Evolutionary conservation across 1,140 invertebrate genomes (phyloP).

Genomic region (Trissolcus basalis): DNA sequence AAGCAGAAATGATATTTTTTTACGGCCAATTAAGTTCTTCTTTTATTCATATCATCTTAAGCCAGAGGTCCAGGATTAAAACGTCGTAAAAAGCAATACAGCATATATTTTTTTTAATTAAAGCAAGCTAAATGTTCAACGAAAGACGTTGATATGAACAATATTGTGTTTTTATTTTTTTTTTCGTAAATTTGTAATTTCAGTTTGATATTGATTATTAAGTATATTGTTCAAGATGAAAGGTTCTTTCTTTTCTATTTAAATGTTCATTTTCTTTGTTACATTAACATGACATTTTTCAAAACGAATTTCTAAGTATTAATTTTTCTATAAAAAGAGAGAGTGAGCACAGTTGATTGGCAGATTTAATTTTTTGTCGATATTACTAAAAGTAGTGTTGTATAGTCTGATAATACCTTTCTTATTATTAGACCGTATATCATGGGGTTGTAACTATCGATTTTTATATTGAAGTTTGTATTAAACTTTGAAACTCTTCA

Average conservation of each 20-base stretch:
- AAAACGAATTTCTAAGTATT: conserved; percentile 1
- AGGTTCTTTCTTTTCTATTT: too few species aligned
- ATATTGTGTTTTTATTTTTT: too few species aligned
- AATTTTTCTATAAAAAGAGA: conserved; percentile 47
- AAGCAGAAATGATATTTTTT: conserved; percentile 10
- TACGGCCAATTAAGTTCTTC: conserved; percentile 6
- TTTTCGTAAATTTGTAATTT: too few species aligned
- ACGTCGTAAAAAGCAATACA: too few species aligned
- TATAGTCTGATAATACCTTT: conserved; percentile 37
- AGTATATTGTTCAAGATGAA: too few species aligned
- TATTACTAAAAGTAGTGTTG: conserved; percentile 44
- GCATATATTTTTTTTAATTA: too few species aligned
- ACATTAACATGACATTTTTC: neutral
- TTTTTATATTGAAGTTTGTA: conserved; percentile 29
- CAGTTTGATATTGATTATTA: too few species aligned
- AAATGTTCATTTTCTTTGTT: neutral
- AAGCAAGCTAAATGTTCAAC: too few species aligned
- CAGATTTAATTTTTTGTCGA: conserved; percentile 48
- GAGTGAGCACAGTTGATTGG: conserved; percentile 31
- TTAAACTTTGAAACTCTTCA: conserved; percentile 20
- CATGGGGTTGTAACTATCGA: conserved; percentile 37
- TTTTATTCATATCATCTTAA: conserved; percentile 7
- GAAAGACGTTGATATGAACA: too few species aligned
- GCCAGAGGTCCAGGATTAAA: too few species aligned
- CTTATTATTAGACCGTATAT: conserved; percentile 48